Evolutionary conservation across 2,797 vertebrate species (phyloP), one percentile per base, ranked within the genome.

Genomic region (Atherinosoma microstoma): DNA sequence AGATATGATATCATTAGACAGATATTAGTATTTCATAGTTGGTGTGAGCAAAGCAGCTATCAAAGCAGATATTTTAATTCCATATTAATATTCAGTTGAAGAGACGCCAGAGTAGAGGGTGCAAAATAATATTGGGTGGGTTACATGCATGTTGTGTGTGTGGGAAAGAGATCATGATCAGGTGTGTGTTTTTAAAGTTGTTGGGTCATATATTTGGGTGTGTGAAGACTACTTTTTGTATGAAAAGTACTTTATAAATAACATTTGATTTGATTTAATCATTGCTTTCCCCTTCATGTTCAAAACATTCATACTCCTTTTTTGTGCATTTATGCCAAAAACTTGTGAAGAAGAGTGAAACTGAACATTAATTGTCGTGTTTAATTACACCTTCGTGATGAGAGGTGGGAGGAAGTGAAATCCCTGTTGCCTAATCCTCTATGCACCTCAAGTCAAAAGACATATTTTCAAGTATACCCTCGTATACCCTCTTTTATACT

Each of bases 351-450:
- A 47, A 61, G 67, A 11, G 45, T 81, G 77, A 76, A 67, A 69
- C 35, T 84, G 56, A 85, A 76, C 20, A 2, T 90, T 84, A 88
- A 91, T 88, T 86, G 86, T 87, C 83, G 87, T 86, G 73, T 88
- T 93, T 92, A 91, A 91, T 93, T 92, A 89, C 78, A 86, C 85
- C 73, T 87, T 67, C 30, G 80, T 80, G 84, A 89, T 90, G 86
- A 84, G 73, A 77, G 70, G 54, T 75, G 67, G 76, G 73, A 82
- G 16, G 67, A 64, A 71, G 62, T 80, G 22, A 75, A 88, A 85
- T 89, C 85, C 82, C 83, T 58, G 47, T 80, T 87, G 84, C 78
- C 75, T 64, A 75, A 69, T 68, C 49, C 73, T 72, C 36, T 54
- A 51, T 70, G 35, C 40, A 24, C 49, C 76, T 72, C 83, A 86